Percentiles rank a stretch among this genome's conserved stretches.
phyloP scores from a whole-genome alignment of 2,113 vertebrate genomes.

The Brachirus orientalis region DNA sequence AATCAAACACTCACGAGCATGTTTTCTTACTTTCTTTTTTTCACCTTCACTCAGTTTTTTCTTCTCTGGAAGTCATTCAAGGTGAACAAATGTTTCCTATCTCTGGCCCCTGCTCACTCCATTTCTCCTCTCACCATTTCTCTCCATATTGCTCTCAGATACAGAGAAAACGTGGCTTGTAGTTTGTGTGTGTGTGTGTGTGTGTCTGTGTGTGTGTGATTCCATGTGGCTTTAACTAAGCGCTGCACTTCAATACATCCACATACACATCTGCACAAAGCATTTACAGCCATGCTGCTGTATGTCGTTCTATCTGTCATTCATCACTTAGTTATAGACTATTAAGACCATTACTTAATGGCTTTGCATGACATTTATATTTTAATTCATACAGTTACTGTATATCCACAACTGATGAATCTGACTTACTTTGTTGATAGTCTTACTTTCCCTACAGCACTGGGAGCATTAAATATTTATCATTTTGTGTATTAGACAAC shows the following conservation, averaged over 20 bases:
- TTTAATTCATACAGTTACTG: background rate
- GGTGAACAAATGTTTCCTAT: constrained; percentile 55
- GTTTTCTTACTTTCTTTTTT: constrained; percentile 16
- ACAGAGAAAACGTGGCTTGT: constrained; percentile 40
- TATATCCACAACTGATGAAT: too few species aligned
- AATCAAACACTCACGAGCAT: constrained; percentile 30
- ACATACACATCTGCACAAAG: background rate
- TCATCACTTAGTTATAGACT: background rate
- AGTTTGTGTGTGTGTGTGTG: too few species aligned
- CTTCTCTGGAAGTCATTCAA: constrained; percentile 51
- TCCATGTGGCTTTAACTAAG: constrained; percentile 26
- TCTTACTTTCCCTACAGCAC: too few species aligned
- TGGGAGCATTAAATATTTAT: too few species aligned
- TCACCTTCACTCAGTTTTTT: background rate
- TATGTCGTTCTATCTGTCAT: too few species aligned
- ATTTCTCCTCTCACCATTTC: constrained; percentile 15
- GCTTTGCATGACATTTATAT: constrained; percentile 2
- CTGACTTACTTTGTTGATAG: too few species aligned
- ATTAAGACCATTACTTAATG: background rate
- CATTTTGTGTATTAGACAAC: too few species aligned
- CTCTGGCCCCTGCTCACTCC: constrained; percentile 33
- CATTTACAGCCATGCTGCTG: too few species aligned
- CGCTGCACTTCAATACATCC: constrained; percentile 2
- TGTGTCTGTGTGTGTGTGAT: too few species aligned
- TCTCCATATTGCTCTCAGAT: constrained; percentile 42